Base-by-base conservation (phyloP, 2,888 invertebrate genomes). In the Caenorhabditis sinica region DNA sequence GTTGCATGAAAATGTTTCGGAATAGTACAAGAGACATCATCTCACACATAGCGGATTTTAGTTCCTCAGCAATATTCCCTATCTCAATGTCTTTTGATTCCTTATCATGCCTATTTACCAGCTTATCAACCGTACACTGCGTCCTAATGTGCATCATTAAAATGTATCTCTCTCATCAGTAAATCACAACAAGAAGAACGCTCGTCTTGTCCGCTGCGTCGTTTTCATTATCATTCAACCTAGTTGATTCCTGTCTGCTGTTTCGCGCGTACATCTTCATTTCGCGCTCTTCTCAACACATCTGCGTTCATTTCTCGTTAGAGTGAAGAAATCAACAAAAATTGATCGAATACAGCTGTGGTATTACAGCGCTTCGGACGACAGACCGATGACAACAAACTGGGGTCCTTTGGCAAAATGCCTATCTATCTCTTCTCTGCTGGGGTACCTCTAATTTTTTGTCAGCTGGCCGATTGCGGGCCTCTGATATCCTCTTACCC, bases 281-380 rank as follows among this genome's bases (percentile, higher is more conserved):
- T 40, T 63, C 25, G 63, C 56, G 43, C 49, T 63, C 49, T 65
- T 65, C 71, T 9, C 77, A 61, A 61, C 72, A 80, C 80, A 72
- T 80, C 72, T 80, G 80, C 60, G 80, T 79, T 79, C 79, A 77
- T 40, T 40, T 40, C 40, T 40, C 13, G 40, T 28, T 11, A 28
- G 15, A 28, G 43, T 36, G 23, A 43, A 43, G 53, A 73, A 80
- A 68, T 81, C 81, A 68, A 81, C 73, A 81, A 81, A 81, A 81
- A 81, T 74, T 83, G 83, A 83, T 83, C 72, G 77, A 61, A 60
- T 74, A 69, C 83, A 83, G 77, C 83, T 83, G 83, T 66, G 68
- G 56, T 68, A 36, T 83, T 83, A 83, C 83, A 83, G 77, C 77
- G 60, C 25, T n/a, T 49, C 49, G 49, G 49, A 49, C 49, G 43